Evolutionary conservation across 2,797 vertebrate species (phyloP), one percentile per base, ranked within the genome.

Genomic region (Myioborus melanocephalus): DNA sequence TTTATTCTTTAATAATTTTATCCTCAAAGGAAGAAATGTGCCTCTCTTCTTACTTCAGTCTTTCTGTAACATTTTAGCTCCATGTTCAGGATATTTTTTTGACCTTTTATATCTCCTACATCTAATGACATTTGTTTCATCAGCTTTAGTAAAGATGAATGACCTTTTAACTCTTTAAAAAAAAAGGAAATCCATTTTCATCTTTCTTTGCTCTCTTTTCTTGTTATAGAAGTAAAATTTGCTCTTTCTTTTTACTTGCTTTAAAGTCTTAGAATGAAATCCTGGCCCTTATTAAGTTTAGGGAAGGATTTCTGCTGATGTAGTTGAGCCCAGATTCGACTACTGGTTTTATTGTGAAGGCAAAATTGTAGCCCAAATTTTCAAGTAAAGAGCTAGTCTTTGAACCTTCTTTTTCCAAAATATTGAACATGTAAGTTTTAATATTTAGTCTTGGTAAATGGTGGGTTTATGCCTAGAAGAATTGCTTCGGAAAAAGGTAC

Each of bases 111-210:
- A 94, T 93, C 90, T 92, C 73, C 68, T 93, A 35, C 52, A 90
- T 95, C 89, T 95, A 95, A 97, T 95, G 94, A 91, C 94, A 97
- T 97, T 97, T 96, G 64, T 96, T 95, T 96, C 55, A 44, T 96
- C 96, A 97, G 82, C 90, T 97, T 96, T 91, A 89, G 91, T 94
- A 92, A 96, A 95, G 91, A 96, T 87, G 81, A 95, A 81, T 95
- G 97, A 97, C 96, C 95, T 97, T 97, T 94, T 90, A 95, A 91
- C 88, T 91, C 85, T 75, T 86, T 34, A 70, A 81, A 84, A 83
- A 81, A 72, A 23, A 15, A 4, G 35, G 2, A 63, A 93, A 93
- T 87, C 70, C 47, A 82, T 91, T 90, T 94, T 61, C 52, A 32
- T 50, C 63, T 92, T 83, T 60, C 75, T 90, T 83, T 83, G 35